phyloP scores from a whole-genome alignment of 2,888 invertebrate genomes.

The Ceratothoa steindachneri region DNA sequence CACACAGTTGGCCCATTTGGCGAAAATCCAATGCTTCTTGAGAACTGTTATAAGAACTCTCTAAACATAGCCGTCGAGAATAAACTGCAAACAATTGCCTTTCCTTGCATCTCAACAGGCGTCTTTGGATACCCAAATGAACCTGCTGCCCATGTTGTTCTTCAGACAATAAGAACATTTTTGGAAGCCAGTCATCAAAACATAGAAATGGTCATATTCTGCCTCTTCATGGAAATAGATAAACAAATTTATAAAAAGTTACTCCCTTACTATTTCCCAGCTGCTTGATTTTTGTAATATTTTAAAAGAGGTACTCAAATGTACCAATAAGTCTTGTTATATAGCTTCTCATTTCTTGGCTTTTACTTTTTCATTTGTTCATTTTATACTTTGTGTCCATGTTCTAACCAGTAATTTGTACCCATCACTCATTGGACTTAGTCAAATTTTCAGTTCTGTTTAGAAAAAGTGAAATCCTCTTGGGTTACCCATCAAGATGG shows the following conservation, averaged over 20 bases:
- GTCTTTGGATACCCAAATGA: slow-evolving; percentile 80
- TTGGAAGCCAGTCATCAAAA: slow-evolving; percentile 48
- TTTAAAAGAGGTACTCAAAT: no score
- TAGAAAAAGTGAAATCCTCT: no score
- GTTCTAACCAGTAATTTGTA: no score
- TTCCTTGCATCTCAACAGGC: slow-evolving; percentile 89
- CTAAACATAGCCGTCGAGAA: slow-evolving; percentile 60
- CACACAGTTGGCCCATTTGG: slow-evolving; percentile 84
- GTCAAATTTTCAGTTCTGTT: no score
- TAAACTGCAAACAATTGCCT: slow-evolving; percentile 65
- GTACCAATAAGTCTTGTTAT: no score
- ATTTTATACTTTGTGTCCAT: no score
- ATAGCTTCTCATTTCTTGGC: no score
- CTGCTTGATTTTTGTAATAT: no score
- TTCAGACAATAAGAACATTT: slow-evolving; percentile 63
- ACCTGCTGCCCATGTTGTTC: slow-evolving; percentile 70
- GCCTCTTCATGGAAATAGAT: slow-evolving; percentile 69
- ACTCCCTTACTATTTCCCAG: slow-evolving; percentile 31
- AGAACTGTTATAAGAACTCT: slow-evolving; percentile 67
- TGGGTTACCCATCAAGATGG: no score
- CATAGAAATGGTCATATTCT: slow-evolving; percentile 74
- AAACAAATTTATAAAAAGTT: slow-evolving; percentile 26
- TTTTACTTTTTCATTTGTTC: no score
- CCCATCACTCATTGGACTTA: no score
- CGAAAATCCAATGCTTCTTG: slow-evolving; percentile 63